Percentiles rank a stretch among this genome's conserved stretches.
Evolutionary conservation across 2,113 vertebrate genomes (phyloP).

Genomic region (Gila orcuttii): DNA sequence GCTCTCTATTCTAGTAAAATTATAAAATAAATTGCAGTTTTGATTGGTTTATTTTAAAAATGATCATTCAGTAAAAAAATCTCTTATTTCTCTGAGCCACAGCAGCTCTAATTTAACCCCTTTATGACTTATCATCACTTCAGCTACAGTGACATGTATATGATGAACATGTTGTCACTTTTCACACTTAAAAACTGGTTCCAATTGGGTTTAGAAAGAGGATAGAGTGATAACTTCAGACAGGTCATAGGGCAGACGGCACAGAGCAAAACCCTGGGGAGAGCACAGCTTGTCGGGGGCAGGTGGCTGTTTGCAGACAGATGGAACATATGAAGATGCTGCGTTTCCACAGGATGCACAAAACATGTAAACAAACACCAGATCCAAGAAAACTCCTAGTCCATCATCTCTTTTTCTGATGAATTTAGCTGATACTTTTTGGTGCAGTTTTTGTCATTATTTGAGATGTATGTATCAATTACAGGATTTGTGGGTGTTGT

Average conservation of each 20-base stretch:
- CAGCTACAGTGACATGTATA: neutral
- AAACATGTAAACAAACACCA: conserved; percentile 41
- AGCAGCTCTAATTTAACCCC: neutral
- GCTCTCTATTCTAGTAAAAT: neutral
- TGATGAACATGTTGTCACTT: conserved; percentile 33
- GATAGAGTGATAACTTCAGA: conserved; percentile 33
- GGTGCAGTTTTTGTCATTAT: neutral
- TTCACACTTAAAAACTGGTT: conserved; percentile 12
- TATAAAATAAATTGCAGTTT: neutral
- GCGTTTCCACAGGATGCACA: conserved; percentile 51
- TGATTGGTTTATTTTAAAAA: neutral
- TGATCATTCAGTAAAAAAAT: too few species aligned
- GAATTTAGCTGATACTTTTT: neutral
- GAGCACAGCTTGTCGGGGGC: conserved; percentile 43
- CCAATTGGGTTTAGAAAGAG: neutral
- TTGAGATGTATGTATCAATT: conserved; percentile 15
- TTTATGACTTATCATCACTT: neutral
- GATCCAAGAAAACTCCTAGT: conserved; percentile 42
- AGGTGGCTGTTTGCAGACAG: conserved; percentile 49
- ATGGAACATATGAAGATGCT: conserved; percentile 49
- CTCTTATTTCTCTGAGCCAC: neutral
- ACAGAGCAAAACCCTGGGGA: conserved; percentile 21
- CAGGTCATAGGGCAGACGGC: conserved; percentile 51
- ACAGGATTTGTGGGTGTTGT: neutral
- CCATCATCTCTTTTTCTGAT: conserved; percentile 24